Base-by-base conservation (phyloP, 2,797 vertebrate species). In the Chaetophractus vellerosus region DNA sequence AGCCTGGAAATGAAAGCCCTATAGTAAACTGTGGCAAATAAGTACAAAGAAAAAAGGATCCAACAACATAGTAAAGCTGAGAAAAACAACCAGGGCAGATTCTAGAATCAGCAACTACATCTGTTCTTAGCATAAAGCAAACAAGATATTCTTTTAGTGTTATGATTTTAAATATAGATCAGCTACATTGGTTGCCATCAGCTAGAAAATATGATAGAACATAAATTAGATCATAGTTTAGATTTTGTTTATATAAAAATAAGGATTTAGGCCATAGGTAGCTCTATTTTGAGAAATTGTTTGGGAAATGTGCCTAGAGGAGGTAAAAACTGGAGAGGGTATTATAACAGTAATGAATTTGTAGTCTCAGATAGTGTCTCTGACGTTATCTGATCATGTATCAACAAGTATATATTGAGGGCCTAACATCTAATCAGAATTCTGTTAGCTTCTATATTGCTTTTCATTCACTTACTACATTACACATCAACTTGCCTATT, bases 251-350 rank as follows among this genome's bases (percentile, higher is more conserved):
- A 69, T 74, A 55, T 84, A 81, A 88, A 81, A 83, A 89, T 79
- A 74, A 75, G 74, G 28, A 55, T 45, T 45, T 36, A 76, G 45
- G 1, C 19, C 3, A 5, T 41, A 11, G 26, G 21, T 76, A 69
- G 71, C 19, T 84, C 33, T 82, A 55, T 61, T 91, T 95, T 78
- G 63, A 89, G 36, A 96, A 94, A 69, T 52, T 75, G 8, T n/a
- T 88, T 52, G 38, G 66, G 28, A 69, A 36, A 69, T 88, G 79
- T 78, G 68, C 57, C 38, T 63, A 38, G 9, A 4, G 14, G 36
- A 93, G 50, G 16, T 59, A 36, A 89, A 75, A 14, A 23, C 68
- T 57, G 23, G 41, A 36, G 36, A 91, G 8, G 6, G 6, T 45
- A 85, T 87, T 69, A 83, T 0, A n/a, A 23, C 8, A 55, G 31